Evolutionary conservation across 64 coral and sea anemone species (phyloP), one percentile per base, ranked within the genome.

Genomic region (Porites australiensis): DNA sequence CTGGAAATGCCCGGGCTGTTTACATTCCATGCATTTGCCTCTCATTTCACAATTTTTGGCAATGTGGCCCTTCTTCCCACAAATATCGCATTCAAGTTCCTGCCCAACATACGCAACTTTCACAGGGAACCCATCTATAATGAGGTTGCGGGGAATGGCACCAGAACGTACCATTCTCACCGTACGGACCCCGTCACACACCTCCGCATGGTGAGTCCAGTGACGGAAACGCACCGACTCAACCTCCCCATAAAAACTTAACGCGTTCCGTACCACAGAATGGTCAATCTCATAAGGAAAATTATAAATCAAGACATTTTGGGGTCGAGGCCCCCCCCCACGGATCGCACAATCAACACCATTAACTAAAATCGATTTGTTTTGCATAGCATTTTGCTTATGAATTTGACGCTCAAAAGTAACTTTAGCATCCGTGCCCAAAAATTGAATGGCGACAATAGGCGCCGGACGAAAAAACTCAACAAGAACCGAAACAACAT

Each of bases 231-330:
- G 18, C 2, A 77, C 9, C 4, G 6, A 3, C 14, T 20, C 4
- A 0, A 77, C 49, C 10, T 8, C 4, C 1, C 75, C 18, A 54
- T 9, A 77, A 22, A 0, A 9, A 2, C 10, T 8, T 3, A 77
- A 11, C 1, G 13, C 18, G 2, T 4, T 2, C 16, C 2, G 4
- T 2, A 53, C 2, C 2, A 15, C 0, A 8, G 3, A 5, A 22
- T 77, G 4, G 22, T 20, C n/a, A 6, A 53, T 50, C 49, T 77
- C 75, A 19, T 9, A 77, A 47, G 50, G 75, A 55, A 53, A 53
- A 8, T 77, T 18, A n/a, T 52, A 77, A 3, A 77, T 6, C 16
- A 52, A 8, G 15, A 77, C 50, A 2, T n/a, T 19, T 10, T 49
- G 47, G 8, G 49, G 11, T 2, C 15, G 48, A n/a, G 49, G 50